Base-by-base conservation (phyloP, 2,888 invertebrate genomes). In the Saturnia pavonia region DNA sequence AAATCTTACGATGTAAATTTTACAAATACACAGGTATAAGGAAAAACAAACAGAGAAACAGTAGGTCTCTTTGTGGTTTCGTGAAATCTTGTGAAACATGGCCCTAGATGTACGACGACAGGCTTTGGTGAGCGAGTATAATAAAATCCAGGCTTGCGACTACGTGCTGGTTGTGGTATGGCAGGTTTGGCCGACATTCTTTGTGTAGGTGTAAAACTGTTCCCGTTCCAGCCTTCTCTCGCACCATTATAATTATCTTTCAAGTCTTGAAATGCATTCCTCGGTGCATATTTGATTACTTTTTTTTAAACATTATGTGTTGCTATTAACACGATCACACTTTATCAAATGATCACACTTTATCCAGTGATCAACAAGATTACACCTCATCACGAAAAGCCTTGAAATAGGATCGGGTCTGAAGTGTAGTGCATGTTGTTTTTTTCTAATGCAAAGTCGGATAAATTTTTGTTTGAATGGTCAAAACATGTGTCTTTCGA, bases 201-300 rank as follows among this genome's bases (percentile, higher is more conserved):
- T 68, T 63, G 78, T 76, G 84, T 84, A 75, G 84, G 85, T 75
- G 80, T 77, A 73, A 73, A 75, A 68, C 48, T 71, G 70, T 68
- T 68, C 70, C 67, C 48, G 71, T 78, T 78, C 76, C 79, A 78
- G 76, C 72, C 80, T 77, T 76, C 76, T 78, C 78, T 77, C 75
- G 76, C 77, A n/a, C n/a, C n/a, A 78, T 79, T 77, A 80, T 83
- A 81, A 82, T 83, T 82, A 80, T 78, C 22, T 68, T n/a, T 60
- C 63, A 71, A 74, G 48, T 75, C 57, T 60, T 27, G 57, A 60
- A 60, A 60, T 25, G 57, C 27, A 60, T 27, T 60, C 25, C n/a
- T 66, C 22, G 19, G 42, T 40, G 43, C 25, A 40, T 19, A 22
- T 66, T n/a, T 34, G n/a, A 14, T 65, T 43, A n/a, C 66, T 42